Evolutionary conservation across 2,888 invertebrate genomes (phyloP).

Genomic region (Drosophila rellima): DNA sequence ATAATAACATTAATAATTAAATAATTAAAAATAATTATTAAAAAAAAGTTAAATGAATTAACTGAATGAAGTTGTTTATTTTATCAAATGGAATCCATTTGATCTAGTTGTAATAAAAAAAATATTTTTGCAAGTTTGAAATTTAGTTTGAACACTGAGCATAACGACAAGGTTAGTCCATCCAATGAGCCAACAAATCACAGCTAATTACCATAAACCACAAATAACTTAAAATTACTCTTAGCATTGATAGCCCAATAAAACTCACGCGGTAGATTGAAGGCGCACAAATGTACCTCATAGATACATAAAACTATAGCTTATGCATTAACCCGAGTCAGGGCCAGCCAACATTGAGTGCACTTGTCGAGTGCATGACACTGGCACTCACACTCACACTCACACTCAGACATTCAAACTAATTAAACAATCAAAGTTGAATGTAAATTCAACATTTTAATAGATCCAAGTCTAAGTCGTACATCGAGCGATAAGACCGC

Average conservation of each 20-base stretch:
- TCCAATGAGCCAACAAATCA: conserved; percentile 1
- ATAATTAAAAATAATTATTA: too few relatives aligned
- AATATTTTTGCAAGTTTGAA: background rate
- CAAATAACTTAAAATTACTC: conserved; percentile 37
- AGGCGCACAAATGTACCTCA: conserved; percentile 30
- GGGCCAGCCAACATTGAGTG: conserved; percentile 15
- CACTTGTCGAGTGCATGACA: conserved; percentile 46
- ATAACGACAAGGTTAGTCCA: background rate
- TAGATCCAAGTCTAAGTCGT: background rate
- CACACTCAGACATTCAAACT: conserved; percentile 12
- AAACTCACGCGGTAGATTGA: conserved; percentile 17
- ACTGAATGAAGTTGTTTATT: too few relatives aligned
- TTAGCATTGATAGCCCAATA: conserved; percentile 55
- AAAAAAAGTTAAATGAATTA: too few relatives aligned
- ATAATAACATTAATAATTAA: too few relatives aligned
- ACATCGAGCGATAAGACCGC: conserved; percentile 38
- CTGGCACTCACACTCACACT: conserved; percentile 28
- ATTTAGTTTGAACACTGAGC: conserved; percentile 19
- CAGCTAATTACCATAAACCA: conserved; percentile 33
- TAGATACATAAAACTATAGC: background rate
- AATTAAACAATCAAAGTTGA: conserved; percentile 42
- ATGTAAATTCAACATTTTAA: conserved; percentile 42
- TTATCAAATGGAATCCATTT: background rate
- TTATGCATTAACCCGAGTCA: conserved; percentile 27
- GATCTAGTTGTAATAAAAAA: background rate